phyloP scores from a whole-genome alignment of 2,113 vertebrate species.

The Stegostoma tigrinum region DNA sequence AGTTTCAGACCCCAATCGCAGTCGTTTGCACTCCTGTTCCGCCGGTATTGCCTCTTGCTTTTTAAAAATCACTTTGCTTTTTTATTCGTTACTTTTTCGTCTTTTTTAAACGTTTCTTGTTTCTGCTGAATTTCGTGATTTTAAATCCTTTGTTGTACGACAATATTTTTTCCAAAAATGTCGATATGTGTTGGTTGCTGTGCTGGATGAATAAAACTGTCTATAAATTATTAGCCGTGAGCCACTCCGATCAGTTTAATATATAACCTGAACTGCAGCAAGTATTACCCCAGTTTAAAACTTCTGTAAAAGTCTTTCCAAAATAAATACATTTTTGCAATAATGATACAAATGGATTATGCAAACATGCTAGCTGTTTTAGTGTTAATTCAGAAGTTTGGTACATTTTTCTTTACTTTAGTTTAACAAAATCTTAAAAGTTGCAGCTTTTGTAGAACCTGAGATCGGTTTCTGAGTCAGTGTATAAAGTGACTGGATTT shows the following conservation, averaged over 20 bases:
- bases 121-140: neutral
- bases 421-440: neutral
- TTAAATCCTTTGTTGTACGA: neutral
- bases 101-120: neutral
- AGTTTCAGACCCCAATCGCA: neutral
- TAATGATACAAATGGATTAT: neutral
- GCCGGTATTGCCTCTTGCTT: neutral
- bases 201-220: neutral
- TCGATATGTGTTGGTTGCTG: neutral
- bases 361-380: neutral
- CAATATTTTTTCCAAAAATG: neutral
- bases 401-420: neutral
- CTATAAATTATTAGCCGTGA: constrained; percentile 24
- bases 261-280: constrained; percentile 11
- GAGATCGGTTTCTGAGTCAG: neutral
- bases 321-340: neutral
- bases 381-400: neutral
- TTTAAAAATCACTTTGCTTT: neutral
- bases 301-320: neutral
- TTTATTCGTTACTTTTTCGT: neutral
- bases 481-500: neutral
- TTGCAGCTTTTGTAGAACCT: neutral
- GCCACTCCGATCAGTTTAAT: constrained; percentile 25
- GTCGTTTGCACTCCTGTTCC: neutral
- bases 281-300: neutral